Base-by-base conservation (phyloP, 1,140 invertebrate species). In the Drosophila azteca region DNA sequence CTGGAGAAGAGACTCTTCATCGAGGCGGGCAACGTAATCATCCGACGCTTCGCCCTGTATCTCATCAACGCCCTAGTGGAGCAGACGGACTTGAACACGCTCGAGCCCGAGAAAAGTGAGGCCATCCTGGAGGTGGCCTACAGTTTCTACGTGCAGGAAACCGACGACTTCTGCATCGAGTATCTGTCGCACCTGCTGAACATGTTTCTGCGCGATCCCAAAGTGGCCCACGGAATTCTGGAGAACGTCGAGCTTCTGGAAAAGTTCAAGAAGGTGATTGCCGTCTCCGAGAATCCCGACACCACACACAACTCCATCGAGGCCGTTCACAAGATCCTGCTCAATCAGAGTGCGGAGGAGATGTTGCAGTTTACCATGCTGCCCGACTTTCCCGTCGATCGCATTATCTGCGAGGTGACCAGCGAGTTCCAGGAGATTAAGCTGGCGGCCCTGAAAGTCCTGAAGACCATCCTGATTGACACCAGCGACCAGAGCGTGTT, bases 81-180 rank as follows among this genome's bases (percentile, higher is more conserved):
- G n/a, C 68, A 48, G n/a, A 65, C 77, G 5, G 68, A 84, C 8
- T 35, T 91, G 62, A 29, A 60, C 6, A 90, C 83, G 24, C 67
- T 79, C 17, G 77, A 84, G n/a, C 50, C 76, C 0, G 61, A 72
- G 15, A 77, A 77, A 43, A 59, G 65, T 3, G 15, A 51, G 1
- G 29, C 60, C 43, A 64, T 90, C 13, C 49, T 90, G 7, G 66
- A 75, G 0, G 24, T 76, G 41, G 52, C 65, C 2, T 68, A 66
- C 15, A 53, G 15, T 0, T 90, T 50, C 22, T 91, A 85, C 66
- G 2, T 68, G 11, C 39, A 69, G 22, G 90, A 91, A 39, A 29
- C 17, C 6, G 90, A 91, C 48, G 85, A 90, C 29, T 90, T 91
- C 51, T 83, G 85, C 54, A 58, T 84, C 17, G 90, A 91, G 41